Conservation (phyloP, 2,797 vertebrate species). For the Hippocampus kuda region DNA sequence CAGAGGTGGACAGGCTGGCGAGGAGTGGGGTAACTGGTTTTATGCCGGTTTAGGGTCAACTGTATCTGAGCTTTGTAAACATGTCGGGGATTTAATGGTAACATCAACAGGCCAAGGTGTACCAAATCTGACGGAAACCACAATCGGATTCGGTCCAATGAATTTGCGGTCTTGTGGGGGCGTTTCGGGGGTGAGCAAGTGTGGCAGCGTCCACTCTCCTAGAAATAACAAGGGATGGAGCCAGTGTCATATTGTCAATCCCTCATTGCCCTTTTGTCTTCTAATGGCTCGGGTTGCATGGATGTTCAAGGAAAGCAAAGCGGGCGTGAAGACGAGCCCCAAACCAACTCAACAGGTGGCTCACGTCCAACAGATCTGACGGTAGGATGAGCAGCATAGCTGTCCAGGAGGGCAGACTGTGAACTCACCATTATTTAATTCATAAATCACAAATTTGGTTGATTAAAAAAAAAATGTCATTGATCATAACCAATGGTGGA, state of each 20-base stretch:
- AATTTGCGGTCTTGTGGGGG: slow-evolving; percentile 5
- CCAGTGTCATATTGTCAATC: slow-evolving; percentile 43
- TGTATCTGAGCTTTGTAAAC: not conserved
- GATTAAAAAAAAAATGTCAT: no score
- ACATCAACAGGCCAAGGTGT: not conserved
- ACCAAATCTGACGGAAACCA: not conserved
- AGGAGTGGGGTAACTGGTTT: slow-evolving; percentile 27
- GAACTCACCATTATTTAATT: not conserved
- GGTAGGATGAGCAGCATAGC: not conserved
- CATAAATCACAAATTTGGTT: not conserved
- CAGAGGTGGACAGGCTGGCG: slow-evolving; percentile 32
- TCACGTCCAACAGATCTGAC: not conserved
- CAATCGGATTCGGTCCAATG: not conserved
- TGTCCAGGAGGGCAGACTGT: not conserved
- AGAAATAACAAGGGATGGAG: slow-evolving; percentile 49
- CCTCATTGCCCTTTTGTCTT: slow-evolving; percentile 26
- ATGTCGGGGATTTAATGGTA: not conserved
- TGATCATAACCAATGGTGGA: no score
- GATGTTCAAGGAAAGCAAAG: slow-evolving; percentile 37
- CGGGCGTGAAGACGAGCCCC: not conserved
- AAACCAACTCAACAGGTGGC: slow-evolving; percentile 2
- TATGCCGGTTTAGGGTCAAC: not conserved
- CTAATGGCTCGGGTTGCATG: not conserved
- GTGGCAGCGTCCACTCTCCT: slow-evolving; percentile 47
- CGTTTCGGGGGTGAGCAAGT: slow-evolving; percentile 24